Evolutionary conservation across 53 echinoderm and acorn worm genomes (phyloP).

Genomic region (Hippasteria phrygiana): DNA sequence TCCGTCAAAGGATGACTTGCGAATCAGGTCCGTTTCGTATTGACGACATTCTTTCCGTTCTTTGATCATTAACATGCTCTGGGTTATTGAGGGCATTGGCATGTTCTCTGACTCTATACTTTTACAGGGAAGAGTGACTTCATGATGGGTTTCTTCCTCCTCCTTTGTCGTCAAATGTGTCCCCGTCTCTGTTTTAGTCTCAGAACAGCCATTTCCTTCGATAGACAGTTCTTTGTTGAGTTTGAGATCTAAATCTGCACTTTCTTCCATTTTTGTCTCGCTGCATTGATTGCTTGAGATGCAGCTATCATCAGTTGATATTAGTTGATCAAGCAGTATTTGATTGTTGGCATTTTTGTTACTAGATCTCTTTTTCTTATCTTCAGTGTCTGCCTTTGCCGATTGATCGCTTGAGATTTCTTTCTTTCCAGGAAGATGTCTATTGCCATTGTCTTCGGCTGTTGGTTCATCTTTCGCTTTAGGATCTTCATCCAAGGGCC

Average conservation of each 20-base stretch:
- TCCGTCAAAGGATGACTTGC: neutral
- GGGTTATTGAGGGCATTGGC: neutral
- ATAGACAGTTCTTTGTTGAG: neutral
- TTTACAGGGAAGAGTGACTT: neutral
- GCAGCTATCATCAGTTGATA: slow-evolving; percentile 37
- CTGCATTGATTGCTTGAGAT: slow-evolving; percentile 25
- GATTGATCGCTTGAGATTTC: neutral
- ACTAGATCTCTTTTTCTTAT: slow-evolving; percentile 2
- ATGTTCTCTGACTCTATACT: neutral
- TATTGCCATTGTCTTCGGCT: neutral
- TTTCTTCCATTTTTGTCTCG: neutral
- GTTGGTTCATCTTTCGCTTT: neutral
- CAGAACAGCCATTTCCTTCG: slow-evolving; percentile 5
- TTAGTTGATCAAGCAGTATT: neutral
- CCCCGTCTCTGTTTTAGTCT: neutral
- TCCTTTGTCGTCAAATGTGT: neutral
- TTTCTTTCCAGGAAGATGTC: neutral
- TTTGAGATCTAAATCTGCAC: neutral
- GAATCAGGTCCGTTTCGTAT: neutral
- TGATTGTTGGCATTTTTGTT: slow-evolving; percentile 49
- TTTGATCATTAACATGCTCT: neutral
- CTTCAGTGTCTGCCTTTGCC: neutral
- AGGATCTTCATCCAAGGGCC: neutral
- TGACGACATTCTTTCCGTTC: neutral
- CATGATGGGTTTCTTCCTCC: neutral